A percentile compares a stretch with the other conserved stretches of the same genome.
phyloP scores from a whole-genome alignment of 2,888 invertebrate species.

The Creontiades dilutus region DNA sequence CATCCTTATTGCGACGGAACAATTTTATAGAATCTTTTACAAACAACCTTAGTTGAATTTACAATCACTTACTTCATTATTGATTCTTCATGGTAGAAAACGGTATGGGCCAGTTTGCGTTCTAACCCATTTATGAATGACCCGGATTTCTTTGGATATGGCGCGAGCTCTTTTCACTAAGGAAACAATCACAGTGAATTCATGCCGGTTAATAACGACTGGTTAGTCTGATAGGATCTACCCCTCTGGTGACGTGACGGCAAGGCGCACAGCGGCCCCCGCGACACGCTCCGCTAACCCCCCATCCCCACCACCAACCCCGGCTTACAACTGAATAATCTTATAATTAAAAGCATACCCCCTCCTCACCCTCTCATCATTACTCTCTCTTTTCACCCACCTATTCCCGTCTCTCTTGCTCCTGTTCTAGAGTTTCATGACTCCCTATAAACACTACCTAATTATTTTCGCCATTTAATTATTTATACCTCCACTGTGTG shows the following conservation, averaged over 20 bases:
- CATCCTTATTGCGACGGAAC: too few relatives aligned
- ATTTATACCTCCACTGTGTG: slow-evolving; percentile 7
- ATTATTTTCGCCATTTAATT: slow-evolving; percentile 60
- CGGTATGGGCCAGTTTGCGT: too few relatives aligned
- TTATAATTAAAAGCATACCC: slow-evolving; percentile 66
- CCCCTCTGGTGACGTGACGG: slow-evolving; percentile 33
- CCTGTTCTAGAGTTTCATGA: slow-evolving; percentile 57
- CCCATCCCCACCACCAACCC: neutral
- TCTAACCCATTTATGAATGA: slow-evolving; percentile 13
- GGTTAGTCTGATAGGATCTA: slow-evolving; percentile 45
- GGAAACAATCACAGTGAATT: slow-evolving; percentile 60
- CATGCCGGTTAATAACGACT: slow-evolving; percentile 40
- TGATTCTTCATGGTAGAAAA: too few relatives aligned
- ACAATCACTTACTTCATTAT: too few relatives aligned
- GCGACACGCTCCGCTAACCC: slow-evolving; percentile 5
- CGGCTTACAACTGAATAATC: slow-evolving; percentile 55
- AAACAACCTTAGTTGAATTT: too few relatives aligned
- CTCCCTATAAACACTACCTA: slow-evolving; percentile 52
- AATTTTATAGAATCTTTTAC: too few relatives aligned
- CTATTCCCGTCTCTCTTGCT: neutral
- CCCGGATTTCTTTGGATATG: slow-evolving; percentile 30
- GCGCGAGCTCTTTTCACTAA: slow-evolving; percentile 35
- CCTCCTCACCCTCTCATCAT: slow-evolving; percentile 6
- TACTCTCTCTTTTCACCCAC: neutral
- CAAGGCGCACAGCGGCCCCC: neutral